phyloP scores from a whole-genome alignment of 2,113 vertebrate genomes.

The Psettodes erumei region DNA sequence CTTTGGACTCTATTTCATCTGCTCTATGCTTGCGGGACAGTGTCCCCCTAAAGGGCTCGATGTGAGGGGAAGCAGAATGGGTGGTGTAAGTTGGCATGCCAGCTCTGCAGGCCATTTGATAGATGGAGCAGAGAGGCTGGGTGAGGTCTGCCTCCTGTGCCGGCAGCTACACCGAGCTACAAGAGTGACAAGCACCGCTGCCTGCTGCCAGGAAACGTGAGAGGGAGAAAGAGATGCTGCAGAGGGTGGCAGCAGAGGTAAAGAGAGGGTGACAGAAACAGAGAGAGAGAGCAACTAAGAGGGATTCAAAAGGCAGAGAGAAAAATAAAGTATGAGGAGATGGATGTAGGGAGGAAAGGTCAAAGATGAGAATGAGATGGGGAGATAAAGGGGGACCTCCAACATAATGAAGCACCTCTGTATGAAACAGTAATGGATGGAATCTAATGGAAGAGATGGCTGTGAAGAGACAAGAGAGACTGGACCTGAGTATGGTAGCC shows the following conservation, averaged over 20 bases:
- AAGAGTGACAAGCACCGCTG: slow-evolving; percentile 61
- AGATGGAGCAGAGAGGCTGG: slow-evolving; percentile 45
- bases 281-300: slow-evolving; percentile 19
- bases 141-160: slow-evolving; percentile 59
- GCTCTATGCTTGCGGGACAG: neutral
- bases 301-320: slow-evolving; percentile 2
- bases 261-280: slow-evolving; percentile 18
- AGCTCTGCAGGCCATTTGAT: slow-evolving; percentile 61
- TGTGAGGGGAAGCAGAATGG: slow-evolving; percentile 50
- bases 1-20: neutral
- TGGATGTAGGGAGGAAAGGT: slow-evolving; percentile 61
- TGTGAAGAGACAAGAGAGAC: slow-evolving; percentile 44
- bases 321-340: slow-evolving; percentile 35
- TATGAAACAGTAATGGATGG: slow-evolving; percentile 41
- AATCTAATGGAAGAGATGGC: slow-evolving; percentile 47
- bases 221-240: slow-evolving; percentile 38
- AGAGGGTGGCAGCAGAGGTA: slow-evolving; percentile 36
- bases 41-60: slow-evolving; percentile 29
- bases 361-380: slow-evolving; percentile 44
- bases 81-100: slow-evolving; percentile 50
- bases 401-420: slow-evolving; percentile 48
- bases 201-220: slow-evolving; percentile 56
- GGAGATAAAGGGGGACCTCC: slow-evolving; percentile 8
- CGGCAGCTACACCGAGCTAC: slow-evolving; percentile 32
- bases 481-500: slow-evolving; percentile 9